These are phyloP conservation scores for Achroia grisella DNA, from an alignment of 1,140 invertebrate species.

Conservation along the genomic window DNA sequence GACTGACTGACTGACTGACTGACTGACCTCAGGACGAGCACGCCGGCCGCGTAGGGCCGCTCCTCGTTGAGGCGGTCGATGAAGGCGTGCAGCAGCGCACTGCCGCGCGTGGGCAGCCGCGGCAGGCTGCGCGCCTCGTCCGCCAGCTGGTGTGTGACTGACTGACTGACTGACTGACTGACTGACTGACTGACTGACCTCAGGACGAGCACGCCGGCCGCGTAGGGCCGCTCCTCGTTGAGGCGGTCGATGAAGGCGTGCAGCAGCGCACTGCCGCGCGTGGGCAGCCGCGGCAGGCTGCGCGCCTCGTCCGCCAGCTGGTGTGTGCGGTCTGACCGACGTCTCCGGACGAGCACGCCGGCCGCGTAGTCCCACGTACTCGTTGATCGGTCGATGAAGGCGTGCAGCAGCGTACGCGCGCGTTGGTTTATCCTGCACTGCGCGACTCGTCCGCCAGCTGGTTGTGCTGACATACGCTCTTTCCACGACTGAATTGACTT, in stretches of 20 bases:
- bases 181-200: constrained; percentile 75
- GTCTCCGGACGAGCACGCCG: constrained; percentile 81
- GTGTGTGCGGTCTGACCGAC: constrained; percentile 74
- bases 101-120: constrained; percentile 83
- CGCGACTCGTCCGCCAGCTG: too few relatives aligned
- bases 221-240: constrained; percentile 88
- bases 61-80: constrained; percentile 89
- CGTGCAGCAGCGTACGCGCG: constrained; percentile 95
- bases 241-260: constrained; percentile 88
- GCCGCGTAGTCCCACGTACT: constrained; percentile 92
- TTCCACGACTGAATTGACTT: too few relatives aligned
- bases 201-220: constrained; percentile 86
- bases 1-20: too few relatives aligned
- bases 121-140: constrained; percentile 85
- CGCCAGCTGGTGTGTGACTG: constrained; percentile 46
- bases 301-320: constrained; percentile 78
- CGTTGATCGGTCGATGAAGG: constrained; percentile 86
- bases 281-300: constrained; percentile 86
- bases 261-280: constrained; percentile 82
- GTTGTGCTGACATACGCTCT: too few relatives aligned
- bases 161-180: too few relatives aligned
- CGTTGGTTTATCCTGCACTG: constrained; percentile 86
- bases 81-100: constrained; percentile 85
- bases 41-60: constrained; percentile 84
- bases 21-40: constrained; percentile 89